Evolutionary conservation across 2,113 vertebrate genomes (phyloP).

Genomic region (Ammospiza caudacuta): DNA sequence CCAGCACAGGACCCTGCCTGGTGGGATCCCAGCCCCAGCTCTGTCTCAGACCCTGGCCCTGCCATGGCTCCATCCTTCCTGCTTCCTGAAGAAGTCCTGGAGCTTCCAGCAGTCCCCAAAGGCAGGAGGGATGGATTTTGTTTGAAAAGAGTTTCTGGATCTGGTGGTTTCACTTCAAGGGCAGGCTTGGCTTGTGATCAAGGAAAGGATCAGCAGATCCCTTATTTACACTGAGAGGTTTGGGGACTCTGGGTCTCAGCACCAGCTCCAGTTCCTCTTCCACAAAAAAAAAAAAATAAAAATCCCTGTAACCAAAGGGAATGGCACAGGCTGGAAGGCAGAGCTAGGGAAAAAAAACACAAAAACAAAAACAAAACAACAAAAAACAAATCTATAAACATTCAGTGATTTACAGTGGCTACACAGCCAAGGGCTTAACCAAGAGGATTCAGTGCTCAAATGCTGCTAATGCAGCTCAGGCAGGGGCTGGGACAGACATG

Average conservation of each 20-base stretch:
- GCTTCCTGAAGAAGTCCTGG: background rate
- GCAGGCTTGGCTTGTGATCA: background rate
- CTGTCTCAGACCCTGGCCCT: background rate
- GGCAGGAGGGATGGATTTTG: background rate
- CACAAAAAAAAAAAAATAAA: background rate
- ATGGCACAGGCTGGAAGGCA: background rate
- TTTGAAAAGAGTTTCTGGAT: background rate
- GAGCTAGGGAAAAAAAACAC: background rate
- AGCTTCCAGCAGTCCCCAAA: background rate
- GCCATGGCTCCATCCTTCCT: fast-evolving
- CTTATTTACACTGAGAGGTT: fast-evolving
- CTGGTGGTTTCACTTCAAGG: background rate
- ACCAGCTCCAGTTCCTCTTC: background rate
- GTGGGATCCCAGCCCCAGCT: background rate
- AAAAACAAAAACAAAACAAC: too few species aligned
- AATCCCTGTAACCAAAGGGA: background rate
- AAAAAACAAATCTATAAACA: background rate
- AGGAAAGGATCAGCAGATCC: background rate
- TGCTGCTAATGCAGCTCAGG: background rate
- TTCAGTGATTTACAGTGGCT: fast-evolving
- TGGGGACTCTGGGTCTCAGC: background rate
- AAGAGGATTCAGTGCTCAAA: background rate
- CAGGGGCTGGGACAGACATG: background rate
- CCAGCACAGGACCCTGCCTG: background rate
- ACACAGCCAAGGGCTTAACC: background rate